These are phyloP conservation scores for Bucco capensis DNA, from an alignment of 2,113 vertebrate genomes.

Conservation along the genomic window DNA sequence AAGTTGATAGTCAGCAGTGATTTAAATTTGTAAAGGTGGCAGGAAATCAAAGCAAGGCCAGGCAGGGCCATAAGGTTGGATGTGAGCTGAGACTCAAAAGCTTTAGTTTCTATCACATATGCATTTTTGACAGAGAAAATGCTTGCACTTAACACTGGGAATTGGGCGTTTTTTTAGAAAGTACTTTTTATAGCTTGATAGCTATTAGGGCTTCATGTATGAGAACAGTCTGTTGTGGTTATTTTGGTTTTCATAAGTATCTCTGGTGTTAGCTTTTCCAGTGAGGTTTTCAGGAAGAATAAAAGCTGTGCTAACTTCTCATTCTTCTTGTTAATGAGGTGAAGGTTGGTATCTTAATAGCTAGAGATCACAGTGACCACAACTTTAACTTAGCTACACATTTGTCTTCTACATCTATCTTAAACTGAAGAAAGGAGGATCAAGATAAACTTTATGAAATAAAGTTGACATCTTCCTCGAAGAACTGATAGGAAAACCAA, in stretches of 20 bases:
- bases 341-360: background rate
- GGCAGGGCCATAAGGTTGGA: background rate
- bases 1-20: background rate
- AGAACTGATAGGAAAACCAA: background rate
- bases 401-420: background rate
- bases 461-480: background rate
- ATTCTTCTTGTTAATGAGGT: background rate
- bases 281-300: background rate
- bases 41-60: background rate
- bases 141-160: background rate
- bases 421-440: background rate
- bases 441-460: background rate
- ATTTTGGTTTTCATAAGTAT: background rate
- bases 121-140: background rate
- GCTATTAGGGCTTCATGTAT: background rate
- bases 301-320: background rate
- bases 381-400: background rate
- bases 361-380: background rate
- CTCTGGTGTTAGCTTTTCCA: background rate
- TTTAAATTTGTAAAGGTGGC: background rate
- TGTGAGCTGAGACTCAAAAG: background rate
- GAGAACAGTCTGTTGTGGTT: background rate
- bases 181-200: background rate
- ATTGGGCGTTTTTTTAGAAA: background rate
- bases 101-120: background rate